Percentiles rank a stretch among this genome's conserved stretches.
Evolutionary conservation across 2,797 vertebrate genomes (phyloP).

Genomic region (Margarornis squamiger): DNA sequence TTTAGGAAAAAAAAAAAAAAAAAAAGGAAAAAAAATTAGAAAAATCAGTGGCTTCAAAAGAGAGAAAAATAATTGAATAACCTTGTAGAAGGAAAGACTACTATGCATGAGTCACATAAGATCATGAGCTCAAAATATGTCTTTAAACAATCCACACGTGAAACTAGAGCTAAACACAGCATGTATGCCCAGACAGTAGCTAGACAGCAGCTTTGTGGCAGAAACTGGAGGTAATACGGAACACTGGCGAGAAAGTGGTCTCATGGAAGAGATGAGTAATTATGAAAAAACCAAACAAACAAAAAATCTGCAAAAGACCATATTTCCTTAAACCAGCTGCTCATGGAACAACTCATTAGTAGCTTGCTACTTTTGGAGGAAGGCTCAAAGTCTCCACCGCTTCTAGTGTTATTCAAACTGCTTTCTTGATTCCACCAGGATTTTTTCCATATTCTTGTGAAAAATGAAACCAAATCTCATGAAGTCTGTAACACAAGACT

Average conservation of each 20-base stretch:
- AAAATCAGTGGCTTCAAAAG: neutral
- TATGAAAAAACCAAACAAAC: neutral
- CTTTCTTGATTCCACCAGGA: neutral
- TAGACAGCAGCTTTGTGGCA: neutral
- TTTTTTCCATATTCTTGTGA: neutral
- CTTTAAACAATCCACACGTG: neutral
- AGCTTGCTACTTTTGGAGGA: neutral
- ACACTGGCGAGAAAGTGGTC: neutral
- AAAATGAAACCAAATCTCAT: neutral
- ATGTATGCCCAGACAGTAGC: neutral
- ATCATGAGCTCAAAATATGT: neutral
- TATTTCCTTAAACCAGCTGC: neutral
- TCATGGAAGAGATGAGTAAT: neutral
- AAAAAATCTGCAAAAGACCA: neutral
- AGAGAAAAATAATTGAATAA: neutral
- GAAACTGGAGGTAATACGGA: neutral
- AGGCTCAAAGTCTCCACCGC: neutral
- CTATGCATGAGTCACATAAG: rapidly evolving
- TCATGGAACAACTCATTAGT: neutral
- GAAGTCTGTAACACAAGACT: neutral
- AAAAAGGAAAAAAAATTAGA: neutral
- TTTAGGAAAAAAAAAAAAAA: neutral
- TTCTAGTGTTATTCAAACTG: neutral
- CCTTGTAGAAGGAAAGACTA: neutral
- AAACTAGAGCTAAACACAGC: neutral